These are phyloP conservation scores for Rhodeus uyekii DNA, from an alignment of 2,797 vertebrate species.

Conservation along the genomic window DNA sequence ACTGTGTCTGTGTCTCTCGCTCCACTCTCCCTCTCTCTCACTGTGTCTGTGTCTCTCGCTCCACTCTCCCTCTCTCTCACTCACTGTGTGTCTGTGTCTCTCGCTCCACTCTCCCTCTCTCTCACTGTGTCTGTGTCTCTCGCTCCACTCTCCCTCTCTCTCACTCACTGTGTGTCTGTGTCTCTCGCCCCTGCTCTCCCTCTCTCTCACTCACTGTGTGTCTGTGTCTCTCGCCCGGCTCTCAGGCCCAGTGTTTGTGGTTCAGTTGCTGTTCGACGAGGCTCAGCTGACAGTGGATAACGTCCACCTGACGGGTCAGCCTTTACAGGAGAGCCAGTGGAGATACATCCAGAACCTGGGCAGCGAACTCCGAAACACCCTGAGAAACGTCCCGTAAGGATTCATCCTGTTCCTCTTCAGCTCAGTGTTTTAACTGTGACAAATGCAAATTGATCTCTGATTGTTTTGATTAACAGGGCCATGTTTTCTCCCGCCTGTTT, in stretches of 20 bases:
- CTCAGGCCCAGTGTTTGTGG: slow-evolving; percentile 93
- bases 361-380: slow-evolving; percentile 89
- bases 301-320: slow-evolving; percentile 93
- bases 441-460: neutral
- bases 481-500: slow-evolving; percentile 96
- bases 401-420: neutral
- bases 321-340: slow-evolving; percentile 95
- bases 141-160: no score
- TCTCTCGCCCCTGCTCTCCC: neutral
- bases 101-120: neutral
- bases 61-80: neutral
- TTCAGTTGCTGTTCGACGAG: slow-evolving; percentile 98
- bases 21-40: neutral
- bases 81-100: neutral
- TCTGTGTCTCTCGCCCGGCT: no score
- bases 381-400: slow-evolving; percentile 91
- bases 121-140: no score
- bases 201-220: neutral
- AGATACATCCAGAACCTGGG: slow-evolving; percentile 96
- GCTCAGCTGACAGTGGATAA: slow-evolving; percentile 96
- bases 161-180: no score
- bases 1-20: neutral
- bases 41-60: neutral
- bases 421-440: neutral
- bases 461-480: slow-evolving; percentile 75